These are phyloP conservation scores for Netelia inedita DNA, from an alignment of 2,888 invertebrate species.

Conservation along the genomic window DNA sequence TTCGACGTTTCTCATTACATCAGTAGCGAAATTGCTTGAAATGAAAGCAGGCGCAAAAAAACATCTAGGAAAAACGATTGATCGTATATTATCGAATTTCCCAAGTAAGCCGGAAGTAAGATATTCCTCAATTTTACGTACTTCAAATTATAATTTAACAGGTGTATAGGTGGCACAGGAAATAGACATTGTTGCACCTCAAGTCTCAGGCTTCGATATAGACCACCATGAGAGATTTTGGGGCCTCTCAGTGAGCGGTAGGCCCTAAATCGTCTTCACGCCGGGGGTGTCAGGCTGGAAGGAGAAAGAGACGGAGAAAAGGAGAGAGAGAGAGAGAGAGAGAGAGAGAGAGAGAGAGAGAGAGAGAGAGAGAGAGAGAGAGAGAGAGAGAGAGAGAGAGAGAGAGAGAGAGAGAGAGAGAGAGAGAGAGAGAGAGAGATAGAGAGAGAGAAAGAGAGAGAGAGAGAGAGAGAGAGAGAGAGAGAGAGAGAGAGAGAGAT, in stretches of 20 bases:
- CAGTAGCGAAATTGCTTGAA: too few species aligned
- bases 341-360: constrained; percentile 20
- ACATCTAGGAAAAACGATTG: too few species aligned
- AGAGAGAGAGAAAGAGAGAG: constrained; percentile 19
- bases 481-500: constrained; percentile 28
- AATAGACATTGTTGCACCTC: constrained; percentile 69
- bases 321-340: constrained; percentile 35
- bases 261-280: constrained; percentile 83
- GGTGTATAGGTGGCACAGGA: constrained; percentile 68
- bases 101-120: not conserved
- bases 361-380: constrained; percentile 24
- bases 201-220: constrained; percentile 56
- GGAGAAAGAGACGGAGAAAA: constrained; percentile 28
- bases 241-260: constrained; percentile 74
- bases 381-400: constrained; percentile 30
- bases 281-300: constrained; percentile 76
- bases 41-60: too few species aligned
- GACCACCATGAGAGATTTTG: constrained; percentile 69
- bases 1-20: too few species aligned
- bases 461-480: constrained; percentile 29
- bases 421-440: constrained; percentile 33
- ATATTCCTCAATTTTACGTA: not conserved
- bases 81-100: not conserved
- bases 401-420: constrained; percentile 23
- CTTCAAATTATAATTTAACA: constrained; percentile 19